Percentiles rank a stretch among this genome's conserved stretches.
Evolutionary conservation across 2,113 vertebrate species (phyloP).

Genomic region (Sialia sialis): DNA sequence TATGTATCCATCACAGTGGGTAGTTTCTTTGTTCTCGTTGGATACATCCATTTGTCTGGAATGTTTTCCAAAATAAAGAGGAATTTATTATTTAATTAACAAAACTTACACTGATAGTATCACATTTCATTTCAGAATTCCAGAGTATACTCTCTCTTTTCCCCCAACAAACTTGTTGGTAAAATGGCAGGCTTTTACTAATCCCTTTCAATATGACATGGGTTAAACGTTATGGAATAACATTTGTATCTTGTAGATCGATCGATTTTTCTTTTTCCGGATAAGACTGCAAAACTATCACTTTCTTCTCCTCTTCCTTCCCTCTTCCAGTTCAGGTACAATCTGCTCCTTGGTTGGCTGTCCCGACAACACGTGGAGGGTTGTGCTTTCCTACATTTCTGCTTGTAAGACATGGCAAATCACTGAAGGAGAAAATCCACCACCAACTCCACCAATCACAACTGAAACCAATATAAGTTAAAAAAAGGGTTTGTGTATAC

Average conservation of each 20-base stretch:
- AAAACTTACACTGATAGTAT: neutral
- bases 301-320: neutral
- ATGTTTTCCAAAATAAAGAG: neutral
- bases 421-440: neutral
- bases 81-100: neutral
- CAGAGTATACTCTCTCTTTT: neutral
- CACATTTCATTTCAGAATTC: neutral
- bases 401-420: neutral
- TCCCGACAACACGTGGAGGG: neutral
- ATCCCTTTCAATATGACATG: neutral
- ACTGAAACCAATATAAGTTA: neutral
- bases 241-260: neutral
- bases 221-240: rapidly evolving
- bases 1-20: neutral
- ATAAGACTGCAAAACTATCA: neutral
- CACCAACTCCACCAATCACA: neutral
- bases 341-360: neutral
- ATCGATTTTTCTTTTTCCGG: neutral
- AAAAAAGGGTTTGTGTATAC: neutral
- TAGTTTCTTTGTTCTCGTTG: neutral
- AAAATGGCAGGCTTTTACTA: neutral
- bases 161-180: neutral
- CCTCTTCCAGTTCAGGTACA: neutral
- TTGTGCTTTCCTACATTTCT: neutral
- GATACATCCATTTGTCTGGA: neutral